Evolutionary conservation across 2,113 vertebrate genomes (phyloP), one percentile per base, ranked within the genome.

Genomic region (Gavia stellata): DNA sequence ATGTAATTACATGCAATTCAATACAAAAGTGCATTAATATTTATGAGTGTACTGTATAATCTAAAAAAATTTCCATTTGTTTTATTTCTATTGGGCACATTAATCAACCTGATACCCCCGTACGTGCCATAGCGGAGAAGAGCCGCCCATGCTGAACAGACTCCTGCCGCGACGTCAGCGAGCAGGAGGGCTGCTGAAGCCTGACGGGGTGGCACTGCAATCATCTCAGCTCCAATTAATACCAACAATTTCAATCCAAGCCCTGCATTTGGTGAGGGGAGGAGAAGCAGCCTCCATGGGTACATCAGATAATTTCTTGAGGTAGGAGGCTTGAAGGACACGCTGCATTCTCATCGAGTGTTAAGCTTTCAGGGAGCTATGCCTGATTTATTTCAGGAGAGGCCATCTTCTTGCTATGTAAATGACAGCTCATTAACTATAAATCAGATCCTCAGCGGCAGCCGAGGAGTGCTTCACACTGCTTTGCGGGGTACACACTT

Each of bases 21-120:
- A 86, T 95, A 95, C 82, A 92, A 94, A 96, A 93, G 56, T n/a
- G 44, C 93, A 96, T 98, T 98, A 97, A 97, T 98, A 98, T 98
- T 97, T 97, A 98, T 97, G 82, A 98, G 90, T 86, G 45, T 92
- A 96, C 86, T 33, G 81, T 96, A 96, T 93, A 95, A 97, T 96
- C 96, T 96, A 91, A 96, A 94, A 93, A 70, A 97, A 93, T 6
- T 86, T 96, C 95, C 96, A 97, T 96, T 96, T 96, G 86, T 97
- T 98, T 98, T 97, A 96, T 95, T 97, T 97, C 97, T 95, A 28
- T 61, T 93, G 92, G 95, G 95, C 94, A 89, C 97, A 97, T 97
- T 97, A 97, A 98, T 98, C 96, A 98, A 84, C 53, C 88, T n/a
- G 94, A 77, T 95, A 12, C 73, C 31, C 6, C 55, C 13, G 68